Percentiles rank a stretch among this genome's conserved stretches.
Conservation (phyloP, 2,888 invertebrate species). For the Selenia dentaria region DNA sequence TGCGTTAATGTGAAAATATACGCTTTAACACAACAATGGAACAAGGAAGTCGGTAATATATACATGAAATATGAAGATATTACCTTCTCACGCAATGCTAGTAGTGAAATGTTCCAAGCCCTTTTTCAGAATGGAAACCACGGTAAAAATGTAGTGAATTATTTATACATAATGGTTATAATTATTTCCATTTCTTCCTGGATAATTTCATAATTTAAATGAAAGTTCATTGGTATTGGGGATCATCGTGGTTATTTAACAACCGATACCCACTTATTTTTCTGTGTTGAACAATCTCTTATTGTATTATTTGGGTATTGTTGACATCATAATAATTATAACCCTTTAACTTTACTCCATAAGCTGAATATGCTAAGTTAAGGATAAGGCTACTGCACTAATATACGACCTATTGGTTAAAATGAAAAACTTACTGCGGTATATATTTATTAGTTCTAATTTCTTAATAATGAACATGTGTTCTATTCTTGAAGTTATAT, state of each 20-base stretch:
- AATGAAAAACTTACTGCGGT: no score
- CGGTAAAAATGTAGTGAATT: neutral
- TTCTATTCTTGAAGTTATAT: no score
- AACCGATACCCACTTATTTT: neutral
- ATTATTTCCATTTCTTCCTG: neutral
- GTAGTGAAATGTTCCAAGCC: constrained; percentile 24
- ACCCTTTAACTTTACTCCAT: no score
- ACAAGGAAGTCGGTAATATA: constrained; percentile 61
- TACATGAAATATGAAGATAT: constrained; percentile 44
- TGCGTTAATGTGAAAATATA: constrained; percentile 81
- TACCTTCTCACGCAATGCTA: constrained; percentile 34
- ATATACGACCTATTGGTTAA: no score
- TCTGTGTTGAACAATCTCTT: neutral
- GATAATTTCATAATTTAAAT: constrained; percentile 24
- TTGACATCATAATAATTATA: no score
- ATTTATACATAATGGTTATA: neutral
- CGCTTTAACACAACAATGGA: constrained; percentile 79
- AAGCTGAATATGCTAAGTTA: no score
- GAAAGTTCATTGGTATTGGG: neutral
- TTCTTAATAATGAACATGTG: no score
- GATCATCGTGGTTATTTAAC: neutral
- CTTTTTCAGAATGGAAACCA: constrained; percentile 1
- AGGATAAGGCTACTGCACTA: no score
- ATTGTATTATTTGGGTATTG: neutral
- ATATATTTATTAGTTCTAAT: no score